phyloP scores from a whole-genome alignment of 1,140 invertebrate genomes.

The Sarcophaga bullata region DNA sequence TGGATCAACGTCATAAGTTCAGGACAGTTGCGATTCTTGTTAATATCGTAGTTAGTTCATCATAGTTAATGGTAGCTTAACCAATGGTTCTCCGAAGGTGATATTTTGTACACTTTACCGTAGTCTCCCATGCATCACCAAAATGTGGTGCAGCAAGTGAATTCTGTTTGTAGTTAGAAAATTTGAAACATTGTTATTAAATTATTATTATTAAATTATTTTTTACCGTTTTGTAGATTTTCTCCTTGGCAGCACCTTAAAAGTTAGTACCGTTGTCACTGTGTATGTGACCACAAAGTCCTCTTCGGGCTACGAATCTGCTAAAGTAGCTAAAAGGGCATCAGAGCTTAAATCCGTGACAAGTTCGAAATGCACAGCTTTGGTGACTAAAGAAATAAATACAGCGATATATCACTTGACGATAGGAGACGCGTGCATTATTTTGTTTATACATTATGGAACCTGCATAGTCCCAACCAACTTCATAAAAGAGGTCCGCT shows the following conservation, averaged over 20 bases:
- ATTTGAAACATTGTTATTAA: background rate
- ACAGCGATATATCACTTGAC: background rate
- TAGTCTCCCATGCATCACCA: conserved; percentile 33
- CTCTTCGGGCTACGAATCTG: background rate
- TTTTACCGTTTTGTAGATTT: background rate
- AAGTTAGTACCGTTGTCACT: conserved; percentile 33
- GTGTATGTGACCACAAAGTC: background rate
- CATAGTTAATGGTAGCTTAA: background rate
- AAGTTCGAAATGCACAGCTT: too few species aligned
- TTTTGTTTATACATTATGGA: background rate
- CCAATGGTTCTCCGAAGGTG: background rate
- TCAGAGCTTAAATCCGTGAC: too few species aligned
- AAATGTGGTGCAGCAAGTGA: conserved; percentile 31
- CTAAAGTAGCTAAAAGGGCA: too few species aligned
- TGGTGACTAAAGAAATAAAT: conserved; percentile 18
- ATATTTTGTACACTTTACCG: conserved; percentile 1
- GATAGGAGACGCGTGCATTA: background rate
- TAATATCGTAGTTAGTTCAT: background rate
- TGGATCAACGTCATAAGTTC: background rate
- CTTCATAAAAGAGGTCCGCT: background rate
- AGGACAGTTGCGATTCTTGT: background rate
- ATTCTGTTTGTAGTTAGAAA: background rate
- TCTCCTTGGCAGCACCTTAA: background rate
- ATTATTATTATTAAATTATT: background rate
- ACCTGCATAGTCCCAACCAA: conserved; percentile 1